Evolutionary conservation across 30 jellyfish, hydroid and myxozoan genomes (phyloP).

Genomic region (Hydra vulgaris): DNA sequence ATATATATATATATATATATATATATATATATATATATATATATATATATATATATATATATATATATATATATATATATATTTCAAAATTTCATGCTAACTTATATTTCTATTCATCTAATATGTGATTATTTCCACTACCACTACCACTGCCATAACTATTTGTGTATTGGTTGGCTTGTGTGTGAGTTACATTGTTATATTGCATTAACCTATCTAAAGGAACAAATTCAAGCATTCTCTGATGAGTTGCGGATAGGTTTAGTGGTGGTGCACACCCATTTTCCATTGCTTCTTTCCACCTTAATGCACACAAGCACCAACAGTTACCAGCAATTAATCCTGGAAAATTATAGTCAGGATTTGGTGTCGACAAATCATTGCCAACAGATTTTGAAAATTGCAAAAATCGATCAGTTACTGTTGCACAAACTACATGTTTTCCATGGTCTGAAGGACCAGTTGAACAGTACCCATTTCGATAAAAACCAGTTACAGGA

Average conservation of each 20-base stretch:
- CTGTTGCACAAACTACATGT: slow-evolving; percentile 66
- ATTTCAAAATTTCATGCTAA: no score
- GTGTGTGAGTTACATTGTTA: slow-evolving; percentile 26
- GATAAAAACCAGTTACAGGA: slow-evolving; percentile 52
- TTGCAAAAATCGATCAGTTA: slow-evolving; percentile 44
- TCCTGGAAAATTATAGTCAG: slow-evolving; percentile 49
- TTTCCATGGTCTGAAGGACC: slow-evolving; percentile 43
- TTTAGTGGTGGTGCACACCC: slow-evolving; percentile 57
- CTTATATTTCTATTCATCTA: neutral
- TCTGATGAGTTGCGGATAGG: slow-evolving; percentile 47
- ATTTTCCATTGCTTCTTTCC: slow-evolving; percentile 48
- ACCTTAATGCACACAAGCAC: slow-evolving; percentile 60
- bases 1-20: no score
- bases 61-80: no score
- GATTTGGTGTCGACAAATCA: slow-evolving; percentile 49
- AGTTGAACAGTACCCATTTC: slow-evolving; percentile 65
- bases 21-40: no score
- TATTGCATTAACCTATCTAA: slow-evolving; percentile 20
- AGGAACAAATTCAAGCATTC: slow-evolving; percentile 31
- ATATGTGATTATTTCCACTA: neutral
- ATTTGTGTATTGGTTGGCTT: neutral
- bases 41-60: no score
- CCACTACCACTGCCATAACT: neutral
- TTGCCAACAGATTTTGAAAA: slow-evolving; percentile 45
- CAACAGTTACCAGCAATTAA: slow-evolving; percentile 52